These are phyloP conservation scores for Urocitellus parryii DNA, from an alignment of 2,113 vertebrate genomes.

Conservation along the genomic window DNA sequence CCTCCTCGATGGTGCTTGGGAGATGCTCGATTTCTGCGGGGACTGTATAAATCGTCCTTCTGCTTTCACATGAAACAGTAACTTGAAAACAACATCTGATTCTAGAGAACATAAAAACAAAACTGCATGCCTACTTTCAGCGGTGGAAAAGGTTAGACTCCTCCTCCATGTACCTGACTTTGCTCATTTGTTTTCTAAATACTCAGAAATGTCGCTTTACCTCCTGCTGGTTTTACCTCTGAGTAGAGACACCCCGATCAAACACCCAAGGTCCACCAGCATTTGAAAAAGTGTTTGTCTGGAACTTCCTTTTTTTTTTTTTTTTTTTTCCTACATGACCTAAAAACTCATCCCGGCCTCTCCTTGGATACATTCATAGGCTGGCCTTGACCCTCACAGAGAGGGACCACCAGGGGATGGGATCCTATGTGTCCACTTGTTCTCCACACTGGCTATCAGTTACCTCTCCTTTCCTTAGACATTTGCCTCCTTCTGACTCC, in stretches of 20 bases:
- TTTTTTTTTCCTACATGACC: not conserved
- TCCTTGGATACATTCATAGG: not conserved
- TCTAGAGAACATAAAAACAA: not conserved
- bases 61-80: constrained; percentile 11
- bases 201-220: not conserved
- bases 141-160: not conserved
- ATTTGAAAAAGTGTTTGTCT: constrained; percentile 45
- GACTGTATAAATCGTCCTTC: not conserved
- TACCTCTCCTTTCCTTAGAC: not conserved
- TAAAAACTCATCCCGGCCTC: not conserved
- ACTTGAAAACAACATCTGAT: constrained; percentile 39
- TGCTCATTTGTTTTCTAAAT: not conserved
- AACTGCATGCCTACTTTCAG: not conserved
- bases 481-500: not conserved
- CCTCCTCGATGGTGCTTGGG: accelerated
- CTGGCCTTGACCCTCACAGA: too few species aligned
- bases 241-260: constrained; percentile 31
- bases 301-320: not conserved
- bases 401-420: not conserved
- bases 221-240: accelerated
- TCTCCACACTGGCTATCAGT: not conserved
- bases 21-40: not conserved
- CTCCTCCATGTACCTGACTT: not conserved
- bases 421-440: not conserved
- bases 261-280: not conserved